These are phyloP conservation scores for Dorcus hopei DNA, from an alignment of 2,888 invertebrate species.

Conservation along the genomic window DNA sequence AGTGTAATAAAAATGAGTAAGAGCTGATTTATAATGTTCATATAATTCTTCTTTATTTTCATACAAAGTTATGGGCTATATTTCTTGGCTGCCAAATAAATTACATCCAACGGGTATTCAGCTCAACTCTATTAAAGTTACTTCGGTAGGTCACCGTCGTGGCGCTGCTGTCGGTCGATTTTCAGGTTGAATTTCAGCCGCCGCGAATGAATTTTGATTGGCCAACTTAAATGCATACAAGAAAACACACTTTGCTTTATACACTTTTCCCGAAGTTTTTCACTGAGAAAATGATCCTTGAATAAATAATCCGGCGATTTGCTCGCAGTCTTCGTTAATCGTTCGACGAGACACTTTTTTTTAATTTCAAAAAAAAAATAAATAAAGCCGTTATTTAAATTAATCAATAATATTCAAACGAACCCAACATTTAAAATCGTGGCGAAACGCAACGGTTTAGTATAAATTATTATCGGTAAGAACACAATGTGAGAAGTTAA, in stretches of 20 bases:
- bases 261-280: too few species aligned
- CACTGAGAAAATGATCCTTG: too few species aligned
- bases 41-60: conserved; percentile 54
- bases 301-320: too few species aligned
- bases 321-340: too few species aligned
- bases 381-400: too few species aligned
- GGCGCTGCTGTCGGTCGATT: conserved; percentile 32
- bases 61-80: conserved; percentile 52
- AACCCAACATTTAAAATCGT: too few species aligned
- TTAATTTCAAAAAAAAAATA: too few species aligned
- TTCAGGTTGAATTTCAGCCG: conserved; percentile 23
- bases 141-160: conserved; percentile 46
- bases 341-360: too few species aligned
- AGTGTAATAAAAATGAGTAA: conserved; percentile 48
- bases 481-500: too few species aligned
- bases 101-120: conserved; percentile 49
- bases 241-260: conserved; percentile 18
- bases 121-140: conserved; percentile 51
- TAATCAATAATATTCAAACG: too few species aligned
- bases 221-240: conserved; percentile 24
- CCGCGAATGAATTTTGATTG: conserved; percentile 26
- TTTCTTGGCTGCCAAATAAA: conserved; percentile 52
- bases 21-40: conserved; percentile 51
- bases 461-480: too few species aligned
- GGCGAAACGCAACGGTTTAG: too few species aligned